phyloP scores from a whole-genome alignment of 1,140 invertebrate species.

The Teleopsis dalmanni region DNA sequence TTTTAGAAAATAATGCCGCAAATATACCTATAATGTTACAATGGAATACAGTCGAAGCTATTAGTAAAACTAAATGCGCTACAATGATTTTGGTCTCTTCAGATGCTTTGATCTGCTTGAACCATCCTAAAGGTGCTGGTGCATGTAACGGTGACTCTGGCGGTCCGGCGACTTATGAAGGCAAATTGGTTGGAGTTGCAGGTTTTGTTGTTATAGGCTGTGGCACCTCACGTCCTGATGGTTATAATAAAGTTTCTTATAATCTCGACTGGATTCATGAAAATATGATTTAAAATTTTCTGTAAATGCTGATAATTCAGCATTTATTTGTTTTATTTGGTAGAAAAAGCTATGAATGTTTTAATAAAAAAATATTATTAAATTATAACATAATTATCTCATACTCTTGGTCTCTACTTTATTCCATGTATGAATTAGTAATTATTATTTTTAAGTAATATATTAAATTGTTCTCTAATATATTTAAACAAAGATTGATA shows the following conservation, averaged over 20 bases:
- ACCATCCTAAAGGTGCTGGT: slow-evolving; percentile 5
- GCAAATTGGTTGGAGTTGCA: slow-evolving; percentile 15
- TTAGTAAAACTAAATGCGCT: slow-evolving; percentile 6
- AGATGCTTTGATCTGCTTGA: slow-evolving; percentile 12
- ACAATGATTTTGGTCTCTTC: slow-evolving; percentile 7
- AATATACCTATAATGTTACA: slow-evolving; percentile 8
- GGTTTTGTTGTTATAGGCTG: slow-evolving; percentile 13
- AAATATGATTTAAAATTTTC: slow-evolving; percentile 2
- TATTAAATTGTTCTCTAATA: too few species aligned
- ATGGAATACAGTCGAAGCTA: slow-evolving; percentile 6
- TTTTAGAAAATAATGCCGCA: slow-evolving; percentile 3
- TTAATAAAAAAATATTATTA: neutral
- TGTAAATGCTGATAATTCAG: neutral
- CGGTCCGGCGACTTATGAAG: slow-evolving; percentile 14
- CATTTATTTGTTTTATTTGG: neutral
- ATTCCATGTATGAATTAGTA: too few species aligned
- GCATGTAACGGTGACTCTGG: slow-evolving; percentile 18
- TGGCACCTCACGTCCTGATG: slow-evolving; percentile 42
- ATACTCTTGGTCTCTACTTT: too few species aligned
- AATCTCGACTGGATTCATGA: slow-evolving; percentile 41
- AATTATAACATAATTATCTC: neutral
- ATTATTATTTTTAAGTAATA: too few species aligned
- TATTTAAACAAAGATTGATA: too few species aligned
- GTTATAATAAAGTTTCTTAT: slow-evolving; percentile 45
- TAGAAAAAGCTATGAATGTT: too few species aligned